phyloP scores from a whole-genome alignment of 1,140 invertebrate genomes.

The Neodiprion fabricii region DNA sequence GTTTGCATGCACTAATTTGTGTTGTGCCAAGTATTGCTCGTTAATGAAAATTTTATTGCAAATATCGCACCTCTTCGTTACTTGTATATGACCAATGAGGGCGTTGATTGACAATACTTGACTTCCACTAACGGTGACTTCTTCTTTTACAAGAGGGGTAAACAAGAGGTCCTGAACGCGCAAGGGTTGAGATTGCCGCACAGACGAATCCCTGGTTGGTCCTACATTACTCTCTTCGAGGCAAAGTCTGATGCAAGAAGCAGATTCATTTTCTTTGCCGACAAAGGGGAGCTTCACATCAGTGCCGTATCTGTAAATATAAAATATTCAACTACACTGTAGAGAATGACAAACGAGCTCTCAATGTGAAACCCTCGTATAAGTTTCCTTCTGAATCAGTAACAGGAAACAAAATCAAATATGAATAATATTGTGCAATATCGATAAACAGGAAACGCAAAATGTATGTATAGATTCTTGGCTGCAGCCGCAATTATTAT shows the following conservation, averaged over 20 bases:
- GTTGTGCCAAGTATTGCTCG: neutral
- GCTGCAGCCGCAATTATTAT: too few relatives aligned
- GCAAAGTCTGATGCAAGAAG: neutral
- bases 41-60: neutral
- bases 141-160: neutral
- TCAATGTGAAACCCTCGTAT: too few relatives aligned
- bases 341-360: neutral
- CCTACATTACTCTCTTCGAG: neutral
- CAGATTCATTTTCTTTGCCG: neutral
- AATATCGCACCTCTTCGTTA: neutral
- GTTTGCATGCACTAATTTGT: neutral
- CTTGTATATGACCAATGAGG: neutral
- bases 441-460: too few relatives aligned
- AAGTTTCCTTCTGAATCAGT: too few relatives aligned
- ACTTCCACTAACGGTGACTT: neutral
- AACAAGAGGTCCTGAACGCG: neutral
- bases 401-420: too few relatives aligned
- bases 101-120: too few relatives aligned
- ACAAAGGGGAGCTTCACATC: neutral
- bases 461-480: too few relatives aligned
- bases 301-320: neutral
- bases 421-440: too few relatives aligned
- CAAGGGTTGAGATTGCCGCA: neutral
- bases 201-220: neutral
- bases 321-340: constrained; percentile 6